Base-by-base conservation (phyloP, 2,888 invertebrate genomes). In the Dicyrtoma fusca region DNA sequence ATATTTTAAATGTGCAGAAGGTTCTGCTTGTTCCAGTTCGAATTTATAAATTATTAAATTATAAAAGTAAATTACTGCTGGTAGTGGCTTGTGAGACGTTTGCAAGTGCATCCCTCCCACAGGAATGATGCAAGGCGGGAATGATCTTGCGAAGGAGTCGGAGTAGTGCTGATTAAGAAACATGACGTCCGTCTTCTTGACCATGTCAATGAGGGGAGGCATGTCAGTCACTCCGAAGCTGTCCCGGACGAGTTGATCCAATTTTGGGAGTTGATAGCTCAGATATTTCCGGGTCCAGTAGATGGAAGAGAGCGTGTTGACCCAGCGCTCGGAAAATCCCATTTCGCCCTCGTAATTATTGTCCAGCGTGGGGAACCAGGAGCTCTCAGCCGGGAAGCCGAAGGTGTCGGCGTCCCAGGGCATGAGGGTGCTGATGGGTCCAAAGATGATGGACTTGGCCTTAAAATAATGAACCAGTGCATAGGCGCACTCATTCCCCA, bases 71-170 rank as follows among this genome's bases (percentile, higher is more conserved):
- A 34, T 34, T 34, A 34, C 34, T 34, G 61, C 42, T 10, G 66
- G 66, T 34, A 66, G 17, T 13, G 66, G 53, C 19, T 66, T 53
- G 10, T 53, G 25, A 10, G 51, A 51, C 25, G 23, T 23, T 34
- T 66, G 51, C 25, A 66, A 25, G 17, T 71, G 71, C 62, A 71
- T 62, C 13, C 71, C 71, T 1, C 71, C 71, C 8, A 71, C 71
- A 51, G 42, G 63, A 25, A 71, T 42, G 10, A 71, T 55, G 11
- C 63, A 63, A 6, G 71, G 71, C n/a, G 71, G 71, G 42, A 44
- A 64, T 4, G 63, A 44, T 25, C 63, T 34, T 1, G 71, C 63
- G 23, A 51, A 71, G n/a, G 53, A 63, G 21, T 71, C 71, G 0
- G 71, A 71, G 10, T 53, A 64, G 44, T 63, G 63, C 25, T 63